Percentiles rank a stretch among this genome's conserved stretches.
These are phyloP conservation scores for Halichoerus grypus DNA, from an alignment of 2,113 vertebrate species.

Conservation along the genomic window DNA sequence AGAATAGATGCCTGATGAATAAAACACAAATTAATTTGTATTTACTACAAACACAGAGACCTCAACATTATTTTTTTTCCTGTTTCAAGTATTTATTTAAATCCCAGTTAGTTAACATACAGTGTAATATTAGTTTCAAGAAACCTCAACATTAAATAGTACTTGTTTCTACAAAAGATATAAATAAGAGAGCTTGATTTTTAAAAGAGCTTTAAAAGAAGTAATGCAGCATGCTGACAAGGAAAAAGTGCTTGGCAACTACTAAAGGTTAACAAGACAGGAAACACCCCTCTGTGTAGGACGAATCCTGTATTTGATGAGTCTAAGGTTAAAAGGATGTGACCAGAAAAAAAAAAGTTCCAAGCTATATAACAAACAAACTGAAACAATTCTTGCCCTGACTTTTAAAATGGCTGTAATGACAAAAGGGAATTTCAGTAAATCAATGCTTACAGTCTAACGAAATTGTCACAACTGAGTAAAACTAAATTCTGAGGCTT, in stretches of 20 bases:
- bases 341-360: background rate
- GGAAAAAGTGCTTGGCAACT: constrained; percentile 18
- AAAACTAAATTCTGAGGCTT: constrained; percentile 26
- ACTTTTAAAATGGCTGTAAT: constrained; percentile 25
- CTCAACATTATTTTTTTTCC: background rate
- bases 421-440: background rate
- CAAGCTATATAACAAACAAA: constrained; percentile 31
- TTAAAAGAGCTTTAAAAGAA: constrained; percentile 26
- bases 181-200: constrained; percentile 56
- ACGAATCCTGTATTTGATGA: constrained; percentile 53
- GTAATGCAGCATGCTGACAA: background rate
- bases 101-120: background rate
- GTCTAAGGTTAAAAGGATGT: constrained; percentile 59
- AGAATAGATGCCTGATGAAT: background rate
- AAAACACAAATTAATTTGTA: background rate
- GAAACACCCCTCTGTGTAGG: constrained; percentile 63
- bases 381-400: background rate
- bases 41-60: background rate
- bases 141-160: background rate
- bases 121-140: background rate
- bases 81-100: background rate
- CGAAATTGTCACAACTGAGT: background rate
- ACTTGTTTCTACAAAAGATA: background rate
- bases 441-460: background rate
- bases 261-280: constrained; percentile 49